Conservation (phyloP, 2,888 invertebrate species). For the Melipona beecheii region DNA sequence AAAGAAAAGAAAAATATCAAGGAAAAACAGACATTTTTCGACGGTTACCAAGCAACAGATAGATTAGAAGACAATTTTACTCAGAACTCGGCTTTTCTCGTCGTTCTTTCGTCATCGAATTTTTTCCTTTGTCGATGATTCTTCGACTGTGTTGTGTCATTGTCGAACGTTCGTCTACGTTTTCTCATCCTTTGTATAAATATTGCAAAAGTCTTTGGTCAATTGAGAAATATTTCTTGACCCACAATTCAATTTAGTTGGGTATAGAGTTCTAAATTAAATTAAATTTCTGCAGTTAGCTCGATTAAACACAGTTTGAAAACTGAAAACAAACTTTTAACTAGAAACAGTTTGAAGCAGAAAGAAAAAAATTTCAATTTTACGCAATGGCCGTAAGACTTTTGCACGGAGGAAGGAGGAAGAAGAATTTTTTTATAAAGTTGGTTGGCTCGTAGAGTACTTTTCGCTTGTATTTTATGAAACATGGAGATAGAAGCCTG, state of each 20-base stretch:
- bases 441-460: neutral
- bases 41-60: neutral
- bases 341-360: neutral
- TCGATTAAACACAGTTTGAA: neutral
- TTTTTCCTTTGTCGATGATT: neutral
- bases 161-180: neutral
- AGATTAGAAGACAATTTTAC: neutral
- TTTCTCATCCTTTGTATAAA: neutral
- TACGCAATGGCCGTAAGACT: too few relatives aligned
- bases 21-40: neutral
- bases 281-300: too few relatives aligned
- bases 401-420: too few relatives aligned
- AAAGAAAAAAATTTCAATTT: too few relatives aligned
- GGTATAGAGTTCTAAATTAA: neutral
- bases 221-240: neutral
- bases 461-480: slow-evolving; percentile 5
- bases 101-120: neutral
- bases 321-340: too few relatives aligned
- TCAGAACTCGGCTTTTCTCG: neutral
- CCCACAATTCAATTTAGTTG: neutral
- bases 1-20: neutral
- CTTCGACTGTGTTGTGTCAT: neutral
- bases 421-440: neutral
- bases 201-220: neutral
- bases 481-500: slow-evolving; percentile 11